Base-by-base conservation (phyloP, 2,797 vertebrate species). In the Oreochromis grahami region DNA sequence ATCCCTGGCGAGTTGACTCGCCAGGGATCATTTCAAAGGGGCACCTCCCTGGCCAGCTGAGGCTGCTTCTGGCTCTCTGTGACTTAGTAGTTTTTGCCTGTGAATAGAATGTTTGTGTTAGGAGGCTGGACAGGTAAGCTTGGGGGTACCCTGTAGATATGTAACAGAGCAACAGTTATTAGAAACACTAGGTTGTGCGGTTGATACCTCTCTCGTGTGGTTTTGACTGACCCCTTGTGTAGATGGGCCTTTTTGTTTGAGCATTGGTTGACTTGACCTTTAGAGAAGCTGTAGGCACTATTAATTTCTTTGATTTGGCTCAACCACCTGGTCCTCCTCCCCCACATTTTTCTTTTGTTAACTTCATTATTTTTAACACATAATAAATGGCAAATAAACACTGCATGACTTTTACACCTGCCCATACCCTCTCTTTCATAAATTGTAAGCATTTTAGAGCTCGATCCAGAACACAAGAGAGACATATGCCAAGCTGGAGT, bases 401-500 rank as follows among this genome's bases (percentile, higher is more conserved):
- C 6, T 34, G 29, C 56, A 19, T 60, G 0, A 0, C 0, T 36
- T n/a, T 60, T 36, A 60, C 6, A 60, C 32, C 17, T 60, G 56
- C 17, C 56, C 56, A 60, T 36, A 36, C 36, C 8, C 8, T 36
- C 8, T 36, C 36, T 36, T 36, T 36, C 8, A 36, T 36, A 3
- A 9, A 36, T 36, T 36, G 3, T 36, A 3, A 36, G 34, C 34
- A 36, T 36, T 36, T 36, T 36, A 36, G 34, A 8, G 34, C 34
- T 34, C 7, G 8, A 50, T 50, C 8, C 48, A 19, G 43, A 14
- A 14, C 5, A 43, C 13, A 41, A 41, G 43, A 43, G 6, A 50
- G 8, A 50, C 19, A 50, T 10, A 43, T 68, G 38, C 43, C 38
- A 68, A 43, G 38, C 13, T 70, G 13, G 8, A 9, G n/a, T 45